Evolutionary conservation across 1,140 invertebrate genomes (phyloP).

Genomic region (Octopus bimaculoides): DNA sequence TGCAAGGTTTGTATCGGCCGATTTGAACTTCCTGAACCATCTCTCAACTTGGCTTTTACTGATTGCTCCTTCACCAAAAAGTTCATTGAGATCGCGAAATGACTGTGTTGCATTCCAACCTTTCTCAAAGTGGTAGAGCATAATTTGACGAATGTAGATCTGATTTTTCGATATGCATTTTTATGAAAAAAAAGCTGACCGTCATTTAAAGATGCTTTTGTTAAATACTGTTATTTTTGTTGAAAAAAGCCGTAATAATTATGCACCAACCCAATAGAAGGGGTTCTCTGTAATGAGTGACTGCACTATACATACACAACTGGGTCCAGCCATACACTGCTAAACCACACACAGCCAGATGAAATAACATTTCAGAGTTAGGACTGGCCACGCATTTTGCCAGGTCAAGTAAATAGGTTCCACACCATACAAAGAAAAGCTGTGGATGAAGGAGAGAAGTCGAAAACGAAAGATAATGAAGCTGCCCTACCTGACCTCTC

Average conservation of each 20-base stretch:
- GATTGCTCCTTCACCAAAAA: neutral
- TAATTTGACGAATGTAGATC: neutral
- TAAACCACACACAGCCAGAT: too few species aligned
- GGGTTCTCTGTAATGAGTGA: too few species aligned
- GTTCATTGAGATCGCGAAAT: neutral
- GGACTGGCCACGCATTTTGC: too few species aligned
- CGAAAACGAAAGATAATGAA: neutral
- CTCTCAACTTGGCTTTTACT: neutral
- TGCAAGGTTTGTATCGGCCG: neutral
- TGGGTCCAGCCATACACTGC: too few species aligned
- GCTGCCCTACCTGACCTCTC: slow-evolving; percentile 77
- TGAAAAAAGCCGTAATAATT: neutral
- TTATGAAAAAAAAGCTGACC: neutral
- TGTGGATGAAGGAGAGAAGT: too few species aligned
- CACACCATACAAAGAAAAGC: too few species aligned
- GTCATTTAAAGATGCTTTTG: neutral
- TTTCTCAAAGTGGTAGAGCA: neutral
- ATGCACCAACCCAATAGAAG: too few species aligned
- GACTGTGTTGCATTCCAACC: neutral
- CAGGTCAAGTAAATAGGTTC: too few species aligned
- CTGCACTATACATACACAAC: too few species aligned
- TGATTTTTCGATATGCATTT: neutral
- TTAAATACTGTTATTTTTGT: neutral
- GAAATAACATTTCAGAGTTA: too few species aligned
- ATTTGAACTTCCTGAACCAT: neutral